Percentiles rank a stretch among this genome's conserved stretches.
These are phyloP conservation scores for Aphodius sticticus DNA, from an alignment of 2,888 invertebrate species.

Conservation along the genomic window DNA sequence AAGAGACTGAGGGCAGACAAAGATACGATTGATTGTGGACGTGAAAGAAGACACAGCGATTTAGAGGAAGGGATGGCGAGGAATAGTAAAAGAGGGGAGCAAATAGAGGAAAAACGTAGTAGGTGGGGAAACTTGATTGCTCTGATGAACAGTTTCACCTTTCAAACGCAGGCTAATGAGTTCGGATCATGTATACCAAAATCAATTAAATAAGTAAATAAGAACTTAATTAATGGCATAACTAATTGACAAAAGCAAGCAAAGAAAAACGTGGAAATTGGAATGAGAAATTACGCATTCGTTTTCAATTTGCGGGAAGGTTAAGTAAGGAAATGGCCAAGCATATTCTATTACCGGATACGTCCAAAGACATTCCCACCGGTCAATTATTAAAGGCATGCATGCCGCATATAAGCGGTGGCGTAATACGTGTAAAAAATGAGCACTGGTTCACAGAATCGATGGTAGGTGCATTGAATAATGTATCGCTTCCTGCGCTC, in stretches of 20 bases:
- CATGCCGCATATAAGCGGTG: background rate
- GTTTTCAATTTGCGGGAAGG: background rate
- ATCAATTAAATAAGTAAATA: background rate
- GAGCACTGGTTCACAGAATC: background rate
- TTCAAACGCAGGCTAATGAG: background rate
- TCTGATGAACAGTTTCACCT: background rate
- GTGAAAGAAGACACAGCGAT: no score
- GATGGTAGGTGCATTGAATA: background rate
- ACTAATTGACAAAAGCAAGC: background rate
- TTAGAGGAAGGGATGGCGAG: background rate
- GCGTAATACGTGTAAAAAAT: background rate
- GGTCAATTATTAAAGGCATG: background rate
- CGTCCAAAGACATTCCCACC: no score
- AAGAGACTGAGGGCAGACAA: no score
- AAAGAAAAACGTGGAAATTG: background rate
- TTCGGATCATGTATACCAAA: background rate
- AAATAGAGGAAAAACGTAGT: no score
- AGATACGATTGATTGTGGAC: no score
- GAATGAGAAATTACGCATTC: background rate
- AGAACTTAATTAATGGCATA: no score
- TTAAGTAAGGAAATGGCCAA: background rate
- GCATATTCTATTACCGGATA: no score
- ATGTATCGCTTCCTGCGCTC: background rate
- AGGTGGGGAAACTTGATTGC: no score
- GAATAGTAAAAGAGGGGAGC: background rate